phyloP scores from a whole-genome alignment of 2,797 vertebrate genomes.

The Rhinophrynus dorsalis region DNA sequence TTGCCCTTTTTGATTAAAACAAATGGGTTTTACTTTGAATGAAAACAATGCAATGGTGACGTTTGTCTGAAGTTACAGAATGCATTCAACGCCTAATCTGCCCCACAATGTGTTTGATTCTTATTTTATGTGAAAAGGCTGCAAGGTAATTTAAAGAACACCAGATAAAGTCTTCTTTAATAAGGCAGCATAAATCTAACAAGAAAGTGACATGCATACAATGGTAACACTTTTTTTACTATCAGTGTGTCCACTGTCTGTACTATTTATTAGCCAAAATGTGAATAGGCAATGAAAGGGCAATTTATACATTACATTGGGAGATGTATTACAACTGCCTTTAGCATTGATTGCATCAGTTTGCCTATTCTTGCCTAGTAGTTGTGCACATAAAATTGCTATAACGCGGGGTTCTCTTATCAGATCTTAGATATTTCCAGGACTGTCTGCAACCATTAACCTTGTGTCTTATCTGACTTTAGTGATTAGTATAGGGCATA shows the following conservation, averaged over 20 bases:
- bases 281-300: constrained; percentile 84
- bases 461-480: constrained; percentile 85
- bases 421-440: constrained; percentile 83
- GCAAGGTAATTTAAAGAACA: constrained; percentile 84
- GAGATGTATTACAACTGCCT: constrained; percentile 74
- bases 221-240: constrained; percentile 79
- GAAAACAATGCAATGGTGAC: constrained; percentile 37
- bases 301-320: constrained; percentile 73
- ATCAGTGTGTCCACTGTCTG: constrained; percentile 68
- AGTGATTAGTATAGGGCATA: constrained; percentile 85
- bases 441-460: constrained; percentile 90
- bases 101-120: constrained; percentile 70
- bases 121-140: constrained; percentile 76
- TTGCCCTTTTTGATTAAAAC: constrained; percentile 53
- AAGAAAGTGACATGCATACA: constrained; percentile 75
- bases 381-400: constrained; percentile 63
- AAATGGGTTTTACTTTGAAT: constrained; percentile 46
- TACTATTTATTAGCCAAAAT: constrained; percentile 82
- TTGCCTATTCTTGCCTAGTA: constrained; percentile 68
- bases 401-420: constrained; percentile 80
- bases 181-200: constrained; percentile 88
- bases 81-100: constrained; percentile 67
- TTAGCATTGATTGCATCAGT: constrained; percentile 75
- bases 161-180: constrained; percentile 76
- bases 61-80: constrained; percentile 48